Percentiles rank a stretch among this genome's conserved stretches.
Conservation (phyloP, 2,113 vertebrate species). For the Rynchops niger region DNA sequence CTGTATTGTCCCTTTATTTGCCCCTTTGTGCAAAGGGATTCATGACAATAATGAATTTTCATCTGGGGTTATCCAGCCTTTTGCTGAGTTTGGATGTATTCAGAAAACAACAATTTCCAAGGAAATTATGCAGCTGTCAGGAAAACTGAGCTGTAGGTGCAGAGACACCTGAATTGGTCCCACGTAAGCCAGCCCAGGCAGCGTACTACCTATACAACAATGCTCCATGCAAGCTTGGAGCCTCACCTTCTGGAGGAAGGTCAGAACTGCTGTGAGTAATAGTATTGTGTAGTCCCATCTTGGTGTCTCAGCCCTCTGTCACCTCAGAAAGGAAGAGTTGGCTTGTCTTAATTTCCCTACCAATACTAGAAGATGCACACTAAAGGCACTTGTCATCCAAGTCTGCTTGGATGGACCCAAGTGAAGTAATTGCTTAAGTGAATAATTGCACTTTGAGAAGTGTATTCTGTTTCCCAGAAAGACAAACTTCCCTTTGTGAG, state of each 20-base stretch:
- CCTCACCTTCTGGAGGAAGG: not conserved
- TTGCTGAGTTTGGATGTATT: not conserved
- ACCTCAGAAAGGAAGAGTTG: not conserved
- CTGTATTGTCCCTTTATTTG: not conserved
- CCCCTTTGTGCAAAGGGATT: not conserved
- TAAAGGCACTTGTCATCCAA: not conserved
- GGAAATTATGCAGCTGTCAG: fast-evolving
- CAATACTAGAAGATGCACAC: not conserved
- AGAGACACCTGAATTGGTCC: not conserved
- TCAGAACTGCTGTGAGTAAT: not conserved
- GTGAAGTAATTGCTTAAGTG: not conserved
- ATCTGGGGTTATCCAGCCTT: not conserved
- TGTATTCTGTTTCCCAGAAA: not conserved
- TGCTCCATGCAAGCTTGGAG: not conserved
- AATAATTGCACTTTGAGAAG: not conserved
- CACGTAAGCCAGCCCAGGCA: not conserved
- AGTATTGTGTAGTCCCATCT: not conserved
- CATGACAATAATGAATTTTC: not conserved
- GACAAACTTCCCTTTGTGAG: not conserved
- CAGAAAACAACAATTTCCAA: not conserved
- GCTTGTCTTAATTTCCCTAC: not conserved
- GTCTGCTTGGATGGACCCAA: not conserved
- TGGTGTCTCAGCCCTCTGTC: not conserved
- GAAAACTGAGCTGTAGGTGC: not conserved
- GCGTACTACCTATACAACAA: not conserved